phyloP scores from a whole-genome alignment of 2,113 vertebrate genomes.

The Cnemophilus loriae region DNA sequence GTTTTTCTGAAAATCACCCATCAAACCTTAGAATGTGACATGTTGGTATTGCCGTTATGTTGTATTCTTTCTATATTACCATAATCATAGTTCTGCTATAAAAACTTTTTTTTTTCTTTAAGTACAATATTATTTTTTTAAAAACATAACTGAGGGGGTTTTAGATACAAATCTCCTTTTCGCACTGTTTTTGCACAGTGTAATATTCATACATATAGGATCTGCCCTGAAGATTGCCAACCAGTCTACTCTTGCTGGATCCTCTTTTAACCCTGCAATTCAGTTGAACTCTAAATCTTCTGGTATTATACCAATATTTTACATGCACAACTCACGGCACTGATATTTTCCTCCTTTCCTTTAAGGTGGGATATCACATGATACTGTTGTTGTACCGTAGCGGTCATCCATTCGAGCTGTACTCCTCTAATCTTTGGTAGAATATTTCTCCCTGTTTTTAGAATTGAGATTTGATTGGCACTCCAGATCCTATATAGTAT shows the following conservation, averaged over 20 bases:
- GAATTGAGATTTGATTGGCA: not conserved
- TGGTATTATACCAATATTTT: not conserved
- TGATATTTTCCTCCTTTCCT: not conserved
- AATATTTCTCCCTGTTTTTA: not conserved
- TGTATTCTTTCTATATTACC: not conserved
- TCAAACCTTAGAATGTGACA: not conserved
- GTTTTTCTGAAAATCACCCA: not conserved
- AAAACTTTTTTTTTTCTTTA: not conserved
- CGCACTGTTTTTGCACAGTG: not conserved
- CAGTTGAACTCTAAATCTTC: not conserved
- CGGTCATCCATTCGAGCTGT: not conserved
- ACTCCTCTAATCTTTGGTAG: not conserved
- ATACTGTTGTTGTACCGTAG: not conserved
- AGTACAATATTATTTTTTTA: not conserved
- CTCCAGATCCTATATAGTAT: not conserved
- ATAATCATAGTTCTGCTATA: not conserved
- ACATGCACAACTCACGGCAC: not conserved
- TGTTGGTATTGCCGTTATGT: not conserved
- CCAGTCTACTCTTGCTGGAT: not conserved
- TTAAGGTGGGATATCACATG: not conserved
- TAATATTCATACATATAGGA: not conserved
- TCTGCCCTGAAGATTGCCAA: not conserved
- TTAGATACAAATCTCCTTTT: not conserved
- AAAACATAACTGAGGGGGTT: not conserved
- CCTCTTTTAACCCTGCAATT: not conserved